Percentiles rank a stretch among this genome's conserved stretches.
Conservation (phyloP, 2,888 invertebrate genomes). For the Cantharis rufa region DNA sequence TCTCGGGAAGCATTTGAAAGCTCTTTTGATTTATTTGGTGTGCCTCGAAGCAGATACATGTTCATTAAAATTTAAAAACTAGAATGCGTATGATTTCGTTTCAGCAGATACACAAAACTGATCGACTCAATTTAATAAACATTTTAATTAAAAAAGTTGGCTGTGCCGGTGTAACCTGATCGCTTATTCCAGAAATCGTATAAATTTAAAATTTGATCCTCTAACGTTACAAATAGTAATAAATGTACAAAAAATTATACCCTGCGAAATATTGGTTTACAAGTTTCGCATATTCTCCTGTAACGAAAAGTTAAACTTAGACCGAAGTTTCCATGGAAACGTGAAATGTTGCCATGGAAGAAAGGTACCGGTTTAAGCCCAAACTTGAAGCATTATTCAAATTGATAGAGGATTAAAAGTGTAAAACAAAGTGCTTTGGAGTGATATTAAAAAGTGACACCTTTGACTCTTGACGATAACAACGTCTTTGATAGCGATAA, state of each 20-base stretch:
- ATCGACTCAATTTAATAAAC: not conserved
- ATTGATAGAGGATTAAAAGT: not conserved
- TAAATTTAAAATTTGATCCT: not conserved
- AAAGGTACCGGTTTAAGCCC: not conserved
- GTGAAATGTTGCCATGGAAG: not conserved
- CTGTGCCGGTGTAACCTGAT: not conserved
- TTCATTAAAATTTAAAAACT: not conserved
- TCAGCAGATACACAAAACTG: not conserved
- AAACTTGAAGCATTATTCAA: not conserved
- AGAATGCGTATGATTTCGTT: not conserved
- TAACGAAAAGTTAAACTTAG: not conserved
- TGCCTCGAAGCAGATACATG: not conserved
- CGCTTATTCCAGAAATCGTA: not conserved
- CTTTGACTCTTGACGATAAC: not conserved
- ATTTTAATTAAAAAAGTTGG: not conserved
- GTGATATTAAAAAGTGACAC: not conserved
- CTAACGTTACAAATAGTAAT: not conserved
- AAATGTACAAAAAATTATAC: not conserved
- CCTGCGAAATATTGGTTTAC: not conserved
- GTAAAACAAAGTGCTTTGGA: not conserved
- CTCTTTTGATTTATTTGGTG: not conserved
- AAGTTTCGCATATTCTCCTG: not conserved
- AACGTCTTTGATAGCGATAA: not conserved
- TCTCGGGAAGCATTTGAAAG: not conserved
- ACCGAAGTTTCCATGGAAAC: not conserved